Base-by-base conservation (phyloP, 2,797 vertebrate genomes). In the Cheirogaleus major region DNA sequence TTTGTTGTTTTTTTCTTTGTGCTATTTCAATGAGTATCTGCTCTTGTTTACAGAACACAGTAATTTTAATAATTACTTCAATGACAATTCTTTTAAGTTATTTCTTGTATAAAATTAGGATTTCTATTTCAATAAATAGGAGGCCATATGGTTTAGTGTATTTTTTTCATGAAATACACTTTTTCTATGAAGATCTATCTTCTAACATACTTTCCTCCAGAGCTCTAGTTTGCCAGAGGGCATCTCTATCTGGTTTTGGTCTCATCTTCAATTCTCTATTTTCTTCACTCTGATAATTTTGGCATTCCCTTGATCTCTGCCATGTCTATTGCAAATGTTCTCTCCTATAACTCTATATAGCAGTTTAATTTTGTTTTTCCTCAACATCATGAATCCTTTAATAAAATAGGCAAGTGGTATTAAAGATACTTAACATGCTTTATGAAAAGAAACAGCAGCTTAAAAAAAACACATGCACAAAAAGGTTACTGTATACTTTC, bases 211-310 rank as follows among this genome's bases (percentile, higher is more conserved):
- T 88, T 23, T 1, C n/a, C 89, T 95, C 43, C 83, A 89, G 93
- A 96, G 57, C 84, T 41, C 7, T 75, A 78, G 52, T 95, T 94
- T 96, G 86, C 59, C 96, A 83, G 95, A 93, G 63, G 88, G 65
- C 73, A 95, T 70, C 94, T 95, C 75, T 43, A 87, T 79, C 35
- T 96, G 93, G 59, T 97, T 97, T 97, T 97, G 63, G 92, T 90
- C 83, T 98, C 88, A 96, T 97, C 88, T 98, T 92, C 97, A 96
- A 81, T 96, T 97, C 81, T 97, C 70, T 97, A 59, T 91, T 97
- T 98, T 96, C 78, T 82, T 96, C 96, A 87, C 59, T 96, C 48
- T 9, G 91, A 14, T 95, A 97, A 97, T 97, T 97, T 89, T 97
- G 89, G 57, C 18, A 97, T 91, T 69, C n/a, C 38, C 84, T 97